phyloP scores from a whole-genome alignment of 37 sponge, comb jelly and placozoan genomes.

The Axinella damicornis region DNA sequence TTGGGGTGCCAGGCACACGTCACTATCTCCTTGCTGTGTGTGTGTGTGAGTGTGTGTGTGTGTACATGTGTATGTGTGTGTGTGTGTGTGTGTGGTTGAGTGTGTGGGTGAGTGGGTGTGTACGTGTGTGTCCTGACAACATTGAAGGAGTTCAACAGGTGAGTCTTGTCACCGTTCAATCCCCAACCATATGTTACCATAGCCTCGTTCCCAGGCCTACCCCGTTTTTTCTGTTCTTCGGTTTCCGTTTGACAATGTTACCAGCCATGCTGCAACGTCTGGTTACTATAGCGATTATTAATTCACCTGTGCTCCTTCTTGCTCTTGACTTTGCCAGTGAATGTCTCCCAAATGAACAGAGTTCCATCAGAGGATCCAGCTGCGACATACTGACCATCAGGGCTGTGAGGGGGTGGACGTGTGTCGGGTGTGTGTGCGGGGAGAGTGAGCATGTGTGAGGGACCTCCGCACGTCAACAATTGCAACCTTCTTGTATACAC shows the following conservation, averaged over 20 bases:
- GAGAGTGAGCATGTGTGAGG: no score
- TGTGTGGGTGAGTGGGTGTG: slow-evolving; percentile 8
- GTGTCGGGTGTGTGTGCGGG: slow-evolving; percentile 14
- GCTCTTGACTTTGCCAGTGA: slow-evolving; percentile 49
- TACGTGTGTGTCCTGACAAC: neutral
- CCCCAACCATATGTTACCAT: no score
- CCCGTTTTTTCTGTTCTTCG: no score
- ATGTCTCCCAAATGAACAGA: slow-evolving; percentile 86
- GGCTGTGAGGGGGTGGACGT: slow-evolving; percentile 53
- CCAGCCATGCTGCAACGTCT: no score
- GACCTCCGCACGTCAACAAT: no score
- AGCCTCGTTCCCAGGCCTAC: no score
- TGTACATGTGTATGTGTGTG: no score
- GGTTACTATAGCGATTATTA: no score
- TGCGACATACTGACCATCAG: slow-evolving; percentile 96
- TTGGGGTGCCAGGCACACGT: slow-evolving; percentile 90
- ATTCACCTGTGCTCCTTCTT: slow-evolving; percentile 73
- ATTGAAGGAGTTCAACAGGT: neutral
- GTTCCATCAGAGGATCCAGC: slow-evolving; percentile 91
- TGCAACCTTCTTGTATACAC: no score
- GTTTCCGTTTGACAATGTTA: no score
- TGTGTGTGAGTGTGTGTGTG: slow-evolving; percentile 36
- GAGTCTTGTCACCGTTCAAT: no score
- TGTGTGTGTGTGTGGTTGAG: slow-evolving; percentile 25
- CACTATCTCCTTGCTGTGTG: slow-evolving; percentile 70